A percentile compares a stretch with the other conserved stretches of the same genome.
Conservation (phyloP, 2,797 vertebrate genomes). For the Sandelia bainsii region DNA sequence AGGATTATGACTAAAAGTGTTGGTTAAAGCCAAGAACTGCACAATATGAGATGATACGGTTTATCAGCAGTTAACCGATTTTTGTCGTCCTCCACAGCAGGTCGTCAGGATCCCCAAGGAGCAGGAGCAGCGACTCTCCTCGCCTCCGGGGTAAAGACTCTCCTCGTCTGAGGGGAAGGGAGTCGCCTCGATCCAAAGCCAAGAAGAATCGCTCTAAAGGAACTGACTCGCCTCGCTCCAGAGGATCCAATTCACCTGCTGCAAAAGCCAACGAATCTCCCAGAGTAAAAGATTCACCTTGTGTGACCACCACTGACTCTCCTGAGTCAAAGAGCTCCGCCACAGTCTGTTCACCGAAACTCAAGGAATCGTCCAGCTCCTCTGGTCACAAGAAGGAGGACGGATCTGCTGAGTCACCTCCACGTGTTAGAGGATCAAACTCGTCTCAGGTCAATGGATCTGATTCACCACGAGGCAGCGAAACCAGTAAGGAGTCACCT, state of each 20-base stretch:
- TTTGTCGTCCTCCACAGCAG: constrained; percentile 48
- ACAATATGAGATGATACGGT: background rate
- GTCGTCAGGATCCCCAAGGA: constrained; percentile 76
- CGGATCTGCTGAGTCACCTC: constrained; percentile 5
- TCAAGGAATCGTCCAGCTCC: background rate
- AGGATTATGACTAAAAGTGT: too few relatives aligned
- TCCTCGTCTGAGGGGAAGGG: constrained; percentile 70
- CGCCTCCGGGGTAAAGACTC: constrained; percentile 72
- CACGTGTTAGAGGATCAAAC: background rate
- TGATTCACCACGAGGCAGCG: constrained; percentile 12
- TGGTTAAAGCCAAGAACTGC: background rate
- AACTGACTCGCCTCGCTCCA: constrained; percentile 65
- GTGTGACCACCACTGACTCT: background rate
- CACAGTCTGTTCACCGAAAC: constrained; percentile 16
- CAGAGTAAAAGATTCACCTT: constrained; percentile 29
- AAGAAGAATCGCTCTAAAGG: constrained; percentile 75
- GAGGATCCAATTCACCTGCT: constrained; percentile 64
- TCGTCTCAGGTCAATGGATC: constrained; percentile 39
- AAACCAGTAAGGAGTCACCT: constrained; percentile 29
- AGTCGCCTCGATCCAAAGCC: constrained; percentile 79
- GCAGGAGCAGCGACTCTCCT: constrained; percentile 78
- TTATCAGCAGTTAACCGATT: too few relatives aligned
- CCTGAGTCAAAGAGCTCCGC: constrained; percentile 26
- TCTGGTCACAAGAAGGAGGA: constrained; percentile 13
- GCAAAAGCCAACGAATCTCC: constrained; percentile 66